These are phyloP conservation scores for Globia sparganii DNA, from an alignment of 2,888 invertebrate genomes.

Conservation along the genomic window DNA sequence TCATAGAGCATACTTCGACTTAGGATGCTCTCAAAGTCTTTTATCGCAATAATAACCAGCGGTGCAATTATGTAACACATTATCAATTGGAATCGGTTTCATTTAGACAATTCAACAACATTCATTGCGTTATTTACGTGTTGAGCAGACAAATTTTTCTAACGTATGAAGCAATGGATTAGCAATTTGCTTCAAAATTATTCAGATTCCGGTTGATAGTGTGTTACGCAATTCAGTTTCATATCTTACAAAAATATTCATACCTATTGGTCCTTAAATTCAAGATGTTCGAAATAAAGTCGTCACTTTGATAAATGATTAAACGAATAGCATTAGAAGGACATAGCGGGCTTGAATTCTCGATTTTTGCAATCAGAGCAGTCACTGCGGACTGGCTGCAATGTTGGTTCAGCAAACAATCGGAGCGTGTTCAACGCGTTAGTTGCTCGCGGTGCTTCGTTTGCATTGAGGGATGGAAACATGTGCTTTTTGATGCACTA, in stretches of 20 bases:
- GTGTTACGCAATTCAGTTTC: neutral
- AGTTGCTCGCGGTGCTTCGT: neutral
- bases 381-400: neutral
- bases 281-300: neutral
- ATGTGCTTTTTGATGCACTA: neutral
- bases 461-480: neutral
- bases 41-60: no score
- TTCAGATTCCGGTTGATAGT: no score
- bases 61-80: no score
- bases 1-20: neutral
- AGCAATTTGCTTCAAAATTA: no score
- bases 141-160: no score
- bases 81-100: no score
- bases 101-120: no score
- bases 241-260: neutral
- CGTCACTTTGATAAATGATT: neutral
- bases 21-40: no score
- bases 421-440: neutral
- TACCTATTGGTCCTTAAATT: neutral
- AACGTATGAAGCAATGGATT: no score
- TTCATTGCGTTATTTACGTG: no score
- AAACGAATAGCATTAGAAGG: neutral
- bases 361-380: conserved; percentile 22
- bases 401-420: conserved; percentile 27
- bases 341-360: neutral